Evolutionary conservation across 2,797 vertebrate species (phyloP).

Genomic region (Anabas testudineus): DNA sequence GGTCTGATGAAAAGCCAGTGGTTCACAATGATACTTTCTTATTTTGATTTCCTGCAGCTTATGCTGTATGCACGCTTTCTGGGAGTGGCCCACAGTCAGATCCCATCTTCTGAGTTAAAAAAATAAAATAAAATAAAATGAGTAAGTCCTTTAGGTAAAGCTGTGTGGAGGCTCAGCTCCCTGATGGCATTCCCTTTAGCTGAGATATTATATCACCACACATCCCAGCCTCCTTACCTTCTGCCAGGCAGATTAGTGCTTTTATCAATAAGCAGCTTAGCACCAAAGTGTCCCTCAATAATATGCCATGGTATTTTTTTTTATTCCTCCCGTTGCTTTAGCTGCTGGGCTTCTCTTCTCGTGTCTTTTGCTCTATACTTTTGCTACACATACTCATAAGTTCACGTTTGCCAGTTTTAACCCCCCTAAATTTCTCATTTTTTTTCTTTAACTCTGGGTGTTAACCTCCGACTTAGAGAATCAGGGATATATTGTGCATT

Average conservation of each 20-base stretch:
- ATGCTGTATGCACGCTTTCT: conserved; percentile 27
- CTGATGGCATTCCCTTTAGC: conserved; percentile 84
- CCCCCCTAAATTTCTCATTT: conserved; percentile 40
- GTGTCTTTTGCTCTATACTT: conserved; percentile 48
- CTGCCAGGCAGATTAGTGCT: conserved; percentile 88
- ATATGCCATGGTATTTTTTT: conserved; percentile 79
- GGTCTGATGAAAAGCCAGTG: conserved; percentile 68
- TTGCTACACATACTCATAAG: conserved; percentile 51
- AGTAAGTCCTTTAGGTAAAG: conserved; percentile 82
- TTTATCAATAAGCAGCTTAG: conserved; percentile 90
- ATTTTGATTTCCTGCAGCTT: conserved; percentile 32
- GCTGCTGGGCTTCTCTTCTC: conserved; percentile 67
- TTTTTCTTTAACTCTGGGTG: conserved; percentile 54
- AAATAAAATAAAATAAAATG: conserved; percentile 71
- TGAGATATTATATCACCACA: conserved; percentile 85
- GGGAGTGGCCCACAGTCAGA: conserved; percentile 64
- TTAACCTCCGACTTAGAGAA: conserved; percentile 68
- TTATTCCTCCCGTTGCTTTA: conserved; percentile 68
- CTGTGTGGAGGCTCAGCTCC: conserved; percentile 80
- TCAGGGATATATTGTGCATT: conserved; percentile 68
- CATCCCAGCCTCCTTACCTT: conserved; percentile 85
- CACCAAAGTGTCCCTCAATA: conserved; percentile 87
- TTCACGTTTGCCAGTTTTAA: conserved; percentile 57
- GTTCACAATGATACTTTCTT: conserved; percentile 49
- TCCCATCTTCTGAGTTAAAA: conserved; percentile 67